phyloP scores from a whole-genome alignment of 2,888 invertebrate species.

The Drosophila incognita region DNA sequence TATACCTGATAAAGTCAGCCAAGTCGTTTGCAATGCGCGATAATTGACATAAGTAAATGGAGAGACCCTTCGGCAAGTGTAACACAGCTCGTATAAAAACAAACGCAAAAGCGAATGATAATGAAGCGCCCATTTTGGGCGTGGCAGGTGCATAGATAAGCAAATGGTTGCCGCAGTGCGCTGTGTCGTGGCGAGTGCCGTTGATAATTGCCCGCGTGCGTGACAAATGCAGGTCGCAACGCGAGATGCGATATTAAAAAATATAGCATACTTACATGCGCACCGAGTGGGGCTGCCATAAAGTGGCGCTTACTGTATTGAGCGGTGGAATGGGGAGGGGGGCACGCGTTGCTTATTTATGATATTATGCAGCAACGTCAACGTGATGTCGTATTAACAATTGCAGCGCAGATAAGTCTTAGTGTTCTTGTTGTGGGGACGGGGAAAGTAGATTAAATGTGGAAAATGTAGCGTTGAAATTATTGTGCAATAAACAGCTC shows the following conservation, averaged over 20 bases:
- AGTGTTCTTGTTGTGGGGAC: neutral
- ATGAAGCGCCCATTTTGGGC: constrained; percentile 50
- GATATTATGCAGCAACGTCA: constrained; percentile 56
- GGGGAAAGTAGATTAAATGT: too few relatives aligned
- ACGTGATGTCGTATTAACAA: constrained; percentile 39
- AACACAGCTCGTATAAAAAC: constrained; percentile 8
- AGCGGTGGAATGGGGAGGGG: neutral
- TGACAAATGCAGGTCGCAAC: constrained; percentile 68
- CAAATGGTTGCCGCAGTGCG: constrained; percentile 57
- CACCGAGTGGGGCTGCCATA: constrained; percentile 23
- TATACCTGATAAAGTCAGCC: neutral
- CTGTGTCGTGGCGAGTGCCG: constrained; percentile 37
- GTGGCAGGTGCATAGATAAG: constrained; percentile 65
- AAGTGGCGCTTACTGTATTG: neutral
- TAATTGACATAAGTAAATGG: neutral
- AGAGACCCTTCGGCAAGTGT: constrained; percentile 3
- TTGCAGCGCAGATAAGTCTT: constrained; percentile 28
- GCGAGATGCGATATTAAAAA: constrained; percentile 61
- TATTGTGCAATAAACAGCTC: constrained; percentile 30
- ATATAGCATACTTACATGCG: constrained; percentile 70
- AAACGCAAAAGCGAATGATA: constrained; percentile 58
- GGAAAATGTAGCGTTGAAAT: constrained; percentile 6
- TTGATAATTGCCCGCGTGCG: constrained; percentile 71
- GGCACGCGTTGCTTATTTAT: constrained; percentile 45
- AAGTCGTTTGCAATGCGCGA: neutral